Evolutionary conservation across 2,888 invertebrate species (phyloP).

Genomic region (Erannis defoliaria): DNA sequence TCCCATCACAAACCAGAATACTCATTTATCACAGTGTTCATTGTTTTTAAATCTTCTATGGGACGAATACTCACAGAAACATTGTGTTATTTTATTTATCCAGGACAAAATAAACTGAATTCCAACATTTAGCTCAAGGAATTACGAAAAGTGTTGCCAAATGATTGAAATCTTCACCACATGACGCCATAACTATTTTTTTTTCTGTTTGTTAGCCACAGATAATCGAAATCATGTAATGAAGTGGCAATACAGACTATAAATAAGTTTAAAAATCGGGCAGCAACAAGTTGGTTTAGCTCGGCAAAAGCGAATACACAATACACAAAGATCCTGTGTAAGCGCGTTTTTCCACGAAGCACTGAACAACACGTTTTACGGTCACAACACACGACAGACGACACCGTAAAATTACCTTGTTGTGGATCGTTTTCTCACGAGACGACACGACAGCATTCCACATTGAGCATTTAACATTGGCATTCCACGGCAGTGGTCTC

Average conservation of each 20-base stretch:
- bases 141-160: conserved; percentile 74
- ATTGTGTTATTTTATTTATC: conserved; percentile 74
- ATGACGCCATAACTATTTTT: conserved; percentile 55
- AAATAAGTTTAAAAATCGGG: no score
- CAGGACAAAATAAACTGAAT: conserved; percentile 82
- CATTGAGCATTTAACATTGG: no score
- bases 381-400: no score
- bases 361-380: no score
- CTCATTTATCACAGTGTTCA: conserved; percentile 39
- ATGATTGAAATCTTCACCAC: conserved; percentile 55
- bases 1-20: conserved; percentile 69
- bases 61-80: conserved; percentile 81
- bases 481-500: no score
- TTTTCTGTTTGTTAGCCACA: conserved; percentile 28
- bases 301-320: no score
- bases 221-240: conserved; percentile 4
- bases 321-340: no score
- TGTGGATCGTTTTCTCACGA: no score
- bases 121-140: conserved; percentile 82
- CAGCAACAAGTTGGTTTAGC: no score
- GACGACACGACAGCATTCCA: no score
- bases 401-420: no score
- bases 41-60: conserved; percentile 41
- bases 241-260: neutral
- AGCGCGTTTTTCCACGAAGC: no score